Conservation (phyloP, 2,888 invertebrate species). For the Xiphydria camelus region DNA sequence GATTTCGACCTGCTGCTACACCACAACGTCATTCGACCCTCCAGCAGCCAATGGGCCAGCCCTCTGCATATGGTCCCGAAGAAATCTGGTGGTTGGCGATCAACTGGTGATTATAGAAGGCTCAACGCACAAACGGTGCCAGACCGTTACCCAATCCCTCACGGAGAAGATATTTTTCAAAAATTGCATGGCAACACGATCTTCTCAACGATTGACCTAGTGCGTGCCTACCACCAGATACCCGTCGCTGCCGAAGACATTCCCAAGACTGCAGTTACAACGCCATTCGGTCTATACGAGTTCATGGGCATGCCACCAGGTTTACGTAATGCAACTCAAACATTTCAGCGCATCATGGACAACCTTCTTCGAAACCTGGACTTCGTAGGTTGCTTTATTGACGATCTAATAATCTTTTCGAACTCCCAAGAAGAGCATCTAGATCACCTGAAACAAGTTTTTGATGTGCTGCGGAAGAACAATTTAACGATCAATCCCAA, state of each 20-base stretch:
- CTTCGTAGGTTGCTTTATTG: constrained; percentile 35
- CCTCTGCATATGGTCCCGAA: constrained; percentile 45
- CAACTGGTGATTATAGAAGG: constrained; percentile 38
- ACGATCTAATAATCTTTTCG: constrained; percentile 40
- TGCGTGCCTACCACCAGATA: constrained; percentile 35
- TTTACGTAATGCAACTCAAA: constrained; percentile 42
- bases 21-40: constrained; percentile 21
- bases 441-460: constrained; percentile 14
- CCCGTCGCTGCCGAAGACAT: constrained; percentile 32
- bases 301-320: constrained; percentile 43
- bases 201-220: constrained; percentile 28
- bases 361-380: constrained; percentile 26
- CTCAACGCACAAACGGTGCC: constrained; percentile 36
- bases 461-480: constrained; percentile 13
- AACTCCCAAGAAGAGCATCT: constrained; percentile 12
- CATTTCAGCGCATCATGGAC: constrained; percentile 44
- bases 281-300: constrained; percentile 44
- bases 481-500: constrained; percentile 25
- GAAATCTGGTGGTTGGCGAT: constrained; percentile 27
- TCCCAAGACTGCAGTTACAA: constrained; percentile 36
- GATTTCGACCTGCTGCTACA: constrained; percentile 12
- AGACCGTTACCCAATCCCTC: constrained; percentile 39
- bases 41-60: constrained; percentile 50
- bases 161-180: constrained; percentile 32
- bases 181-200: constrained; percentile 24